A percentile compares a stretch with the other conserved stretches of the same genome.
phyloP scores from a whole-genome alignment of 1,140 invertebrate species.

The Caenorhabditis tropicalis region DNA sequence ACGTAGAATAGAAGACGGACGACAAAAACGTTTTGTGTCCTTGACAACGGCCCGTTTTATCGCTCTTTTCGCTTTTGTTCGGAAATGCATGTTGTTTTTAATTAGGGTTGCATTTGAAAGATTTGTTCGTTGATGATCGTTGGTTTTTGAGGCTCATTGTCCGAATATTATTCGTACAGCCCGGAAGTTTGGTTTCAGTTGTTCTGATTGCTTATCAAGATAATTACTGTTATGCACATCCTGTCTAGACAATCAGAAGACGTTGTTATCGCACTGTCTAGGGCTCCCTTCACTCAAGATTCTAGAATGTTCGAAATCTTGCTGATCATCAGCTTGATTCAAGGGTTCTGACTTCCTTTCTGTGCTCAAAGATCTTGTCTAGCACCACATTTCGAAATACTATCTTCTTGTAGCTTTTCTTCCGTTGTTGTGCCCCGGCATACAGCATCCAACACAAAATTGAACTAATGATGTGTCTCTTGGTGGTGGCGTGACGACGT shows the following conservation, averaged over 20 bases:
- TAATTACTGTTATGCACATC: no score
- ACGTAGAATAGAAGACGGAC: not conserved
- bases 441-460: not conserved
- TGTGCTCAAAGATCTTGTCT: not conserved
- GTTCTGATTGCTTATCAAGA: no score
- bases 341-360: not conserved
- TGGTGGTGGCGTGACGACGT: not conserved
- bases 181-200: no score
- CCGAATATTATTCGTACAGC: no score
- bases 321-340: no score
- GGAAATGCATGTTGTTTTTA: not conserved
- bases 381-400: not conserved
- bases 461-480: conserved; percentile 34
- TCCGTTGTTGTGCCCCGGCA: not conserved
- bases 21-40: conserved; percentile 22
- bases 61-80: not conserved
- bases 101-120: not conserved
- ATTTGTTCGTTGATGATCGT: no score
- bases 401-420: not conserved
- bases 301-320: no score
- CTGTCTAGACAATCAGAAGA: no score
- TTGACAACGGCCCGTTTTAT: conserved; percentile 25
- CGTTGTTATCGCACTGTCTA: no score
- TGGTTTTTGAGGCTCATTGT: no score
- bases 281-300: no score